Evolutionary conservation across 1,140 invertebrate species (phyloP), one percentile per base, ranked within the genome.

Genomic region (Kradibia gibbosae): DNA sequence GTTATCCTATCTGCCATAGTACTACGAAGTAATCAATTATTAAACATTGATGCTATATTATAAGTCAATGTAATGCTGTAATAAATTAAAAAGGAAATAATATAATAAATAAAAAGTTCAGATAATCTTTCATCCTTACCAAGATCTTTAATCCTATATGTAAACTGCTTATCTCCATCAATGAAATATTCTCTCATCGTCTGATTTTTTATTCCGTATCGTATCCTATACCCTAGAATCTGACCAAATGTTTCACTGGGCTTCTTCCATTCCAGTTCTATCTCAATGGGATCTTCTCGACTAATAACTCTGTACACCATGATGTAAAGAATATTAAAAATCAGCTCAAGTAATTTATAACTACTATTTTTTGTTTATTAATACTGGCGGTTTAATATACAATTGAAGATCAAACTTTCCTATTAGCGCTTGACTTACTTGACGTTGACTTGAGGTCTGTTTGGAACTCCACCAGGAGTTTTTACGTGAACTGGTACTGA

Each of bases 401-500:
- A n/a, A n/a, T n/a, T n/a, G n/a, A n/a, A n/a, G n/a, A n/a, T n/a
- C n/a, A n/a, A n/a, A n/a, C n/a, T n/a, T n/a, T n/a, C n/a, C n/a
- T n/a, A n/a, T n/a, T n/a, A n/a, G n/a, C n/a, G 1, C 45, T 48
- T 71, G 36, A 78, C 87, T 86, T 92, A 96, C 96, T 97, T 98
- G 25, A 98, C 92, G 85, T 93, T 96, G 28, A 98, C 93, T 55
- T 94, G 94, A n/a, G 97, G 97, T 85, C 95, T 93, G 78, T 96
- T 96, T 22, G 97, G 97, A 57, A 98, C 97, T 85, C 98, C 98
- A 15, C 98, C 98, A 28, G 97, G 97, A 4, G 98, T 99, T 89
- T 94, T 95, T 0, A 98, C 94, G 60, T 94, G 94, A 67, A 95
- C 95, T 4, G 96, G 95, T 78, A 93, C 89, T 87, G 97, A 98